Conservation (phyloP, 2,888 invertebrate species). For the Leptinotarsa rubiginosa region DNA sequence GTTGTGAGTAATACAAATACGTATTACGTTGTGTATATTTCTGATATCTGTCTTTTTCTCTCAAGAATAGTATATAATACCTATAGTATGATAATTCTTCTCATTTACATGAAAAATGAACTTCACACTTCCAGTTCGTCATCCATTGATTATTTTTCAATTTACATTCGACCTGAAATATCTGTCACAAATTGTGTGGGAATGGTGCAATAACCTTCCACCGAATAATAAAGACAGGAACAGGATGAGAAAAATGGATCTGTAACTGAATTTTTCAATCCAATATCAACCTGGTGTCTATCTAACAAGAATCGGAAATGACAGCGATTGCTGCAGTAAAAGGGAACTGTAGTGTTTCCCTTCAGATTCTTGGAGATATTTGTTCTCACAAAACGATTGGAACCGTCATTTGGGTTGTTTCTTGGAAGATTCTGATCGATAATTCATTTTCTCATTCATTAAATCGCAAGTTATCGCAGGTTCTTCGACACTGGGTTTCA, state of each 20-base stretch:
- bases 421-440: conserved; percentile 58
- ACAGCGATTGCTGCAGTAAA: conserved; percentile 56
- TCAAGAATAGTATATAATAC: no score
- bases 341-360: conserved; percentile 57
- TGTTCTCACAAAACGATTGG: conserved; percentile 53
- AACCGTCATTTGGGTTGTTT: conserved; percentile 46
- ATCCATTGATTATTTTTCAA: no score
- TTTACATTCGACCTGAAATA: no score
- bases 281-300: conserved; percentile 52
- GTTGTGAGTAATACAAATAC: no score
- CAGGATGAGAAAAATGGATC: conserved; percentile 25
- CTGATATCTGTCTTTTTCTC: no score
- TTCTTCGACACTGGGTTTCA: neutral
- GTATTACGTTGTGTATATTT: no score
- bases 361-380: conserved; percentile 52
- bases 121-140: no score
- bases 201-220: neutral
- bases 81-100: no score
- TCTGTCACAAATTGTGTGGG: no score
- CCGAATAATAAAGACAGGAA: neutral
- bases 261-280: conserved; percentile 51
- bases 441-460: conserved; percentile 44
- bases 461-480: neutral
- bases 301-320: conserved; percentile 58
- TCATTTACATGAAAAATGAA: no score